Evolutionary conservation across 2,888 invertebrate genomes (phyloP), one percentile per base, ranked within the genome.

Genomic region (Dichetophora obliterata): DNA sequence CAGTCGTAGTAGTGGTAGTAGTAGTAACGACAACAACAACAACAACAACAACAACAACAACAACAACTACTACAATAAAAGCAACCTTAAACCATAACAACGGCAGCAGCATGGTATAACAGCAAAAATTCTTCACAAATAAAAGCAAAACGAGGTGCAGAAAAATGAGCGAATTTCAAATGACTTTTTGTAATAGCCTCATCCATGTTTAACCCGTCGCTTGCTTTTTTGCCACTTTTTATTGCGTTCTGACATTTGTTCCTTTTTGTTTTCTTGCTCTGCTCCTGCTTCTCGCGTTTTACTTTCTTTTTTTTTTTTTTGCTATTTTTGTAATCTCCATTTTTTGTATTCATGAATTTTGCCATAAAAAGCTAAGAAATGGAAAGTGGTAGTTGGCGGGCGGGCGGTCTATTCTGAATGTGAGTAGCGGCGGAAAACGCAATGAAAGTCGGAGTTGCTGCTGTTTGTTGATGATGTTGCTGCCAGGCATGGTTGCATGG

Each of bases 171-270:
- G 31, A 71, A 73, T 65, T 63, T 63, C 34, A 50, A 63, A 73
- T 73, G 63, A 73, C 34, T 63, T 73, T 73, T 52, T 65, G 65
- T 74, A 66, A 34, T 43, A 16, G 74, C 65, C 34, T 66, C 63
- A 74, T 31, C 65, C 72, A 72, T 48, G 72, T 61, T 72, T 61
- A 72, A 72, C 59, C 72, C 72, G 61, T 61, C 72, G 61, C 59
- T 59, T 72, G 59, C 16, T 54, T 72, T 72, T 16, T 48, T 5
- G 59, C 48, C 61, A 72, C 27, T 70, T 54, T 68, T 72, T 61
- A 61, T 72, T 72, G 71, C 57, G 9, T 52, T 63, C 43, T 50
- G 31, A 52, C 54, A 54, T 65, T 74, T 52, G 24, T 74, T 71
- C 34, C 24, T 34, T 54, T n/a, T 68, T 24, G 6, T 31, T 4